Evolutionary conservation across 2,888 invertebrate species (phyloP).

Genomic region (Altica lythri): DNA sequence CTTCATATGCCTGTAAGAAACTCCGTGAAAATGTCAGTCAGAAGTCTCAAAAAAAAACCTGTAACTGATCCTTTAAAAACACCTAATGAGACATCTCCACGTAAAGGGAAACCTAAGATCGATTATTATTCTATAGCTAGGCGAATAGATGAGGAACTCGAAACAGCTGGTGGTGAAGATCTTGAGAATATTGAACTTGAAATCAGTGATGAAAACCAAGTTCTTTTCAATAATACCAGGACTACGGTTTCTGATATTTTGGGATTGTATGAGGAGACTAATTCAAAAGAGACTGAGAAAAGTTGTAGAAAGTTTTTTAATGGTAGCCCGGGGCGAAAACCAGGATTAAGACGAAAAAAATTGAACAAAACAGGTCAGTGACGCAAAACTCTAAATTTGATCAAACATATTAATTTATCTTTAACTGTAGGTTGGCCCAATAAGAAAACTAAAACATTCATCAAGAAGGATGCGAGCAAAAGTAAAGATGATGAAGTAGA

Average conservation of each 20-base stretch:
- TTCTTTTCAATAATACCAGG: slow-evolving; percentile 46
- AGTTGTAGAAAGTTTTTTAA: slow-evolving; percentile 38
- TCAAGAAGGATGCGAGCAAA: slow-evolving; percentile 50
- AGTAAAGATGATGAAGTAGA: slow-evolving; percentile 45
- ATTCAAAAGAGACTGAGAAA: slow-evolving; percentile 49
- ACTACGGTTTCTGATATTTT: slow-evolving; percentile 50
- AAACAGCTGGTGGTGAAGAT: slow-evolving; percentile 39
- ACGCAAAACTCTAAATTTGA: neutral
- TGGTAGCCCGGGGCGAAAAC: slow-evolving; percentile 49
- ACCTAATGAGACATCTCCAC: slow-evolving; percentile 30
- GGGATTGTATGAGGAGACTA: slow-evolving; percentile 56
- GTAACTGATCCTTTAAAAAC: too few species aligned
- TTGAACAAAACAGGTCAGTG: slow-evolving; percentile 71
- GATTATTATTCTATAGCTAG: slow-evolving; percentile 52
- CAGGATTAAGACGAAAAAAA: slow-evolving; percentile 63
- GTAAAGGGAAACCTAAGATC: slow-evolving; percentile 50
- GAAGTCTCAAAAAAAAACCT: too few species aligned
- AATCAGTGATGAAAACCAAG: slow-evolving; percentile 51
- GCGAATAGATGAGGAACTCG: slow-evolving; percentile 58
- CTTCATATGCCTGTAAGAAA: too few species aligned
- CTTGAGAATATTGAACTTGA: slow-evolving; percentile 37
- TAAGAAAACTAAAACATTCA: slow-evolving; percentile 55
- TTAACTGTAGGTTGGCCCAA: slow-evolving; percentile 74
- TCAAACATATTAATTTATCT: neutral
- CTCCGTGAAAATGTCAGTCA: too few species aligned